Conservation (phyloP, 1,140 invertebrate genomes). For the Heliconius melpomene region DNA sequence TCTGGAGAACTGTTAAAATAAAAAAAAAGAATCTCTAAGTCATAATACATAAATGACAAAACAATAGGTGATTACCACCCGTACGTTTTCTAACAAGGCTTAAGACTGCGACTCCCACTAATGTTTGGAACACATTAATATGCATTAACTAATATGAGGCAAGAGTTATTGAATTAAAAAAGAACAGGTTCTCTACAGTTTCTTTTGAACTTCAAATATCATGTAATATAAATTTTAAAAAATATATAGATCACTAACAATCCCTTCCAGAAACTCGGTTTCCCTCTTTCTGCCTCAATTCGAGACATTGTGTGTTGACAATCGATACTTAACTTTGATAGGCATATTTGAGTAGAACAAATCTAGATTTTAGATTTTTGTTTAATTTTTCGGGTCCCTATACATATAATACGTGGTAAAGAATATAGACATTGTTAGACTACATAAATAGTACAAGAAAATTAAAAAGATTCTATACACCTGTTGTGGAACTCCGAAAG, state of each 20-base stretch:
- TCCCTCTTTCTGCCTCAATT: too few relatives aligned
- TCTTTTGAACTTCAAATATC: not conserved
- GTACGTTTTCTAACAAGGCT: conserved; percentile 1
- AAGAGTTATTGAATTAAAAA: not conserved
- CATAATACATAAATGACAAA: conserved; percentile 9
- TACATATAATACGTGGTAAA: too few relatives aligned
- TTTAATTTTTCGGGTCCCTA: too few relatives aligned
- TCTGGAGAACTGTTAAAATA: not conserved
- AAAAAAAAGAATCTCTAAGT: not conserved
- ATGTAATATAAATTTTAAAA: too few relatives aligned
- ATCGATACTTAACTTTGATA: too few relatives aligned
- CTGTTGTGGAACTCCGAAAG: conserved; percentile 26
- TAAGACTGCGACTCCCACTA: conserved; percentile 22
- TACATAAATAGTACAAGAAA: not conserved
- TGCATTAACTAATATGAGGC: conserved; percentile 26
- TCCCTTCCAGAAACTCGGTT: too few relatives aligned
- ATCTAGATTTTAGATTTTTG: too few relatives aligned
- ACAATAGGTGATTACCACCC: conserved; percentile 10
- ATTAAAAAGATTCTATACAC: not conserved
- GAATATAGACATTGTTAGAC: too few relatives aligned
- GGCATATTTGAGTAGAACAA: too few relatives aligned
- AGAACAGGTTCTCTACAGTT: not conserved
- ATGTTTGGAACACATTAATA: conserved; percentile 34
- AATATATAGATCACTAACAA: too few relatives aligned
- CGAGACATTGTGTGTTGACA: too few relatives aligned